Evolutionary conservation across 2,113 vertebrate genomes (phyloP).

Genomic region (Artemisiospiza belli): DNA sequence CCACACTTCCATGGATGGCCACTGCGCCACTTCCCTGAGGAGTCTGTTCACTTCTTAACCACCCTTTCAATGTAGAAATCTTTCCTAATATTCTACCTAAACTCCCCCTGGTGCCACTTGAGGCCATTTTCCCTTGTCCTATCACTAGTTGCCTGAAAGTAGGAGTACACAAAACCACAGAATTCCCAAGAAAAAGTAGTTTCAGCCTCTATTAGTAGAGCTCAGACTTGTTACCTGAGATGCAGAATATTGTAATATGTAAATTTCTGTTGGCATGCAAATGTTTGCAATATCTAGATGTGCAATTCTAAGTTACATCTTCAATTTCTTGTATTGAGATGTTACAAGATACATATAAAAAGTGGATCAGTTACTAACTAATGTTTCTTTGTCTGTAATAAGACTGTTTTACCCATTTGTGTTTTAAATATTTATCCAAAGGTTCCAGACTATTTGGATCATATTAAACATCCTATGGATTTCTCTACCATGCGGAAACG

Average conservation of each 20-base stretch:
- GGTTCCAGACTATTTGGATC: constrained; percentile 97
- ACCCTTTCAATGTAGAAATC: background rate
- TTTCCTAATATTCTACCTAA: background rate
- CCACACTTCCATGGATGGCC: background rate
- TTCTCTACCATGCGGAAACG: constrained; percentile 93
- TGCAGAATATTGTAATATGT: background rate
- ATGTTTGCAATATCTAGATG: background rate
- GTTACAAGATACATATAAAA: background rate
- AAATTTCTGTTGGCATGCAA: background rate
- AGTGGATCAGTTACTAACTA: background rate
- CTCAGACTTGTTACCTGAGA: background rate
- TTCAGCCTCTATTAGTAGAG: background rate
- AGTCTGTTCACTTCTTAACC: background rate
- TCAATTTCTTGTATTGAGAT: background rate
- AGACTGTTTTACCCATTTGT: background rate
- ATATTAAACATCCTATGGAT: constrained; percentile 95
- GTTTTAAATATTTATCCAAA: constrained; percentile 65
- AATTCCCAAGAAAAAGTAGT: background rate
- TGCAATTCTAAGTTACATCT: background rate
- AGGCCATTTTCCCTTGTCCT: background rate
- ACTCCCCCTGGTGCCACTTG: too few species aligned
- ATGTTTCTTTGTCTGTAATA: background rate
- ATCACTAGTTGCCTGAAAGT: background rate
- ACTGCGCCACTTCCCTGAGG: background rate
- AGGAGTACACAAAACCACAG: background rate